Evolutionary conservation across 2,113 vertebrate species (phyloP), one percentile per base, ranked within the genome.

Genomic region (Canis aureus): DNA sequence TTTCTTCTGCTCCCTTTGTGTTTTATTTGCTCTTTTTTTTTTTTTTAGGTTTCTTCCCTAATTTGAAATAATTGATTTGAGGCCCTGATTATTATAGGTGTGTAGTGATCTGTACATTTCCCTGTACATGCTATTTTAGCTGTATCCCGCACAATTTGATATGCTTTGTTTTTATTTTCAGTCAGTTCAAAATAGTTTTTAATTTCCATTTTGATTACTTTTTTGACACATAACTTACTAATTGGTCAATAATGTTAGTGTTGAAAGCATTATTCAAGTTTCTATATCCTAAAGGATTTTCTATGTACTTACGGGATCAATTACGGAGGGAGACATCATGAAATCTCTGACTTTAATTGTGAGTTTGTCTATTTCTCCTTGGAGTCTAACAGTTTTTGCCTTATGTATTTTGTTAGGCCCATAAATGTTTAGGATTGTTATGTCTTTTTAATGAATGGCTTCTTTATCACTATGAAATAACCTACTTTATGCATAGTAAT

Each of bases 391-490:
- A 76, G 17, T 59, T 71, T 92, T 80, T 35, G 78, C 49, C 62
- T 89, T n/a, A 22, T 53, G 7, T 76, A 74, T 32, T 76, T 76
- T 80, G 51, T 80, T 20, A 67, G 60, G n/a, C 59, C 35, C 17
- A 60, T 32, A 89, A 22, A 69, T 49, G 38, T 69, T 55, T 87
- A 87, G 16, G 67, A 53, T 66, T 91, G 22, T 55, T 67, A 43
- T 91, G 25, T 91, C 22, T 53, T 91, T 10, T 90, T 90, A 90
- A 64, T 17, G 7, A 64, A 12, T 49, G 57, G 43, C 57, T 62
- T 76, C 23, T 76, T 89, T 62, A 78, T 53, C 38, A 79, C 53
- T 90, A 79, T 78, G 73, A 79, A 79, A 79, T 78, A 90, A 79
- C 15, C 25, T 5, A 83, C 25, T 60, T 83, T 83, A 49, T 83